These are phyloP conservation scores for Pseudomyrmex cubaensis DNA, from an alignment of 1,140 invertebrate genomes.

Conservation along the genomic window DNA sequence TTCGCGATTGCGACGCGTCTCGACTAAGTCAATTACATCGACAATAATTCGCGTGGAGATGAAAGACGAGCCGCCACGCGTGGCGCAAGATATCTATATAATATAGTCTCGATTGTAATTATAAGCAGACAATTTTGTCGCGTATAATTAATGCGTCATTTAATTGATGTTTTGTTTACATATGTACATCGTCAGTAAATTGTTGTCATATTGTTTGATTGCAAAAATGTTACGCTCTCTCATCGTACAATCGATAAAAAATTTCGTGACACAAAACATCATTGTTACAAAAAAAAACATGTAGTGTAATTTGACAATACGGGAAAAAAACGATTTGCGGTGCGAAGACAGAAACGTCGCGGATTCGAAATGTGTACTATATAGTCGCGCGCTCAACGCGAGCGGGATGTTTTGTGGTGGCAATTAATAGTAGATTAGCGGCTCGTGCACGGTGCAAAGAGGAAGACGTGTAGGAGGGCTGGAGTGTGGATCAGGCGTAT, in stretches of 20 bases:
- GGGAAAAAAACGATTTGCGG: neutral
- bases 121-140: neutral
- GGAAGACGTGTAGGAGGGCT: slow-evolving; percentile 42
- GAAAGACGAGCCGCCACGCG: slow-evolving; percentile 16
- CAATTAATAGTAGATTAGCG: slow-evolving; percentile 85
- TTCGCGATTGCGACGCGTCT: slow-evolving; percentile 10
- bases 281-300: slow-evolving; percentile 17
- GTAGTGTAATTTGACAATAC: slow-evolving; percentile 5
- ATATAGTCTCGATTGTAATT: neutral
- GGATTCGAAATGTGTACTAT: slow-evolving; percentile 70
- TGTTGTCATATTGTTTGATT: neutral
- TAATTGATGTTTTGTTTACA: neutral
- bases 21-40: slow-evolving; percentile 59
- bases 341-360: slow-evolving; percentile 65
- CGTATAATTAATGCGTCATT: neutral
- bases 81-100: neutral
- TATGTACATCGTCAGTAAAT: neutral
- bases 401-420: slow-evolving; percentile 81
- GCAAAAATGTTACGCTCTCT: neutral
- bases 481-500: slow-evolving; percentile 35
- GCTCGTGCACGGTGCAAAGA: slow-evolving; percentile 63
- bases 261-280: neutral
- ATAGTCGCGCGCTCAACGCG: slow-evolving; percentile 67
- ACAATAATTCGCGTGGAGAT: slow-evolving; percentile 27
- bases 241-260: slow-evolving; percentile 9